phyloP scores from a whole-genome alignment of 2,113 vertebrate species.

The Copsychus sechellarum region DNA sequence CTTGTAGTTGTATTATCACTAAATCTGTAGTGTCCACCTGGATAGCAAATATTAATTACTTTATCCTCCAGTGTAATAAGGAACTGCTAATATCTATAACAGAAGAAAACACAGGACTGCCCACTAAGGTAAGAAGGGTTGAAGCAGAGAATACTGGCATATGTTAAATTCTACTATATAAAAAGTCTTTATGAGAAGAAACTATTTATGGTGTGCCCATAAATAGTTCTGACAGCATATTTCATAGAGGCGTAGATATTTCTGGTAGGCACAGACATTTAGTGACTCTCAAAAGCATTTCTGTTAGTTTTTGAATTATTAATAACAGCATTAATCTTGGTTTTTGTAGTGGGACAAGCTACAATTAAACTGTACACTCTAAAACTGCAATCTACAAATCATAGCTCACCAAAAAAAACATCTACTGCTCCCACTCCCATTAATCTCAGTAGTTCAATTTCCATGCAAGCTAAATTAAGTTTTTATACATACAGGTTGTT shows the following conservation, averaged over 20 bases:
- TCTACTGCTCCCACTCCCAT: neutral
- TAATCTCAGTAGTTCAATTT: neutral
- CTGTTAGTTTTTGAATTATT: neutral
- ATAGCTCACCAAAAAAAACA: fast-evolving
- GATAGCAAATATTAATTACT: neutral
- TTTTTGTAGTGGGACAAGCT: neutral
- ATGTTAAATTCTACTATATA: neutral
- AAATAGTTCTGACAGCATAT: neutral
- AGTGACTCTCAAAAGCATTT: neutral
- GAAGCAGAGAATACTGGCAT: neutral
- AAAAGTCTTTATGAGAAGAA: neutral
- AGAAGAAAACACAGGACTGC: neutral
- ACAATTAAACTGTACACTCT: neutral
- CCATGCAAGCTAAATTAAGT: neutral
- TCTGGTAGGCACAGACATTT: neutral
- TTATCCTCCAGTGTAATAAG: neutral
- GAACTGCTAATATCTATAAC: neutral
- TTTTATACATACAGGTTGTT: neutral
- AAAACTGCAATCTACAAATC: neutral
- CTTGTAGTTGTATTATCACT: neutral
- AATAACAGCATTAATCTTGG: neutral
- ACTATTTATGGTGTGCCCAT: neutral
- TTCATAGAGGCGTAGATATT: neutral
- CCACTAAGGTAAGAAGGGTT: neutral
- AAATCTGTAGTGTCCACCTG: neutral